Percentiles rank a stretch among this genome's conserved stretches.
phyloP scores from a whole-genome alignment of 2,888 invertebrate genomes.

The Cremastobaeus sp. region DNA sequence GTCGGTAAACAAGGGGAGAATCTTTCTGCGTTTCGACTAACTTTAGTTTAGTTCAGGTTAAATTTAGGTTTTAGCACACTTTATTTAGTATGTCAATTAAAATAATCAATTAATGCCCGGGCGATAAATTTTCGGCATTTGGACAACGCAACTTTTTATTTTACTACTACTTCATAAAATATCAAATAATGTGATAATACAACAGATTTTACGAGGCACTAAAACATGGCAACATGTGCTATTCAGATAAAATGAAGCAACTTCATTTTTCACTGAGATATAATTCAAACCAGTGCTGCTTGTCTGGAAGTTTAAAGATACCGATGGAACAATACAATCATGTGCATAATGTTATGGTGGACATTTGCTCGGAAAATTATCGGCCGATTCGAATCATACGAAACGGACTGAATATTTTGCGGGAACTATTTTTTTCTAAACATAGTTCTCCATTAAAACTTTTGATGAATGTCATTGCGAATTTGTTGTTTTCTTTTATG shows the following conservation, averaged over 20 bases:
- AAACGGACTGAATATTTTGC: too few species aligned
- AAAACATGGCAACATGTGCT: slow-evolving; percentile 36
- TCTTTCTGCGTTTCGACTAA: too few species aligned
- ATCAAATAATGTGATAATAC: slow-evolving; percentile 44
- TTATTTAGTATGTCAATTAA: slow-evolving; percentile 11
- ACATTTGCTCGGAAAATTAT: too few species aligned
- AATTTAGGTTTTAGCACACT: not conserved
- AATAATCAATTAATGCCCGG: slow-evolving; percentile 16
- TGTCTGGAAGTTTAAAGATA: slow-evolving; percentile 6
- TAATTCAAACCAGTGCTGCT: slow-evolving; percentile 17
- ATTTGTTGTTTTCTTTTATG: too few species aligned
- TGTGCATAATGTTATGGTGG: not conserved
- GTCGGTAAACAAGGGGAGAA: too few species aligned
- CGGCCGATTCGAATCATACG: too few species aligned
- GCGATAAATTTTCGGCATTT: slow-evolving; percentile 20
- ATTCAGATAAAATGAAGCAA: slow-evolving; percentile 31
- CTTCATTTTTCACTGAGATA: slow-evolving; percentile 33
- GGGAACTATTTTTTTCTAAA: too few species aligned
- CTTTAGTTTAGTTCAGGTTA: too few species aligned
- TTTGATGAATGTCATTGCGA: too few species aligned
- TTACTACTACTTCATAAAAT: slow-evolving; percentile 43
- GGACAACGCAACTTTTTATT: slow-evolving; percentile 25
- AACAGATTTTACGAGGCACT: slow-evolving; percentile 29
- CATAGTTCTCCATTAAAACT: too few species aligned
- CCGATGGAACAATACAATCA: too few species aligned